Evolutionary conservation across 2,888 invertebrate genomes (phyloP), one percentile per base, ranked within the genome.

Genomic region (Cerastis leucographa): DNA sequence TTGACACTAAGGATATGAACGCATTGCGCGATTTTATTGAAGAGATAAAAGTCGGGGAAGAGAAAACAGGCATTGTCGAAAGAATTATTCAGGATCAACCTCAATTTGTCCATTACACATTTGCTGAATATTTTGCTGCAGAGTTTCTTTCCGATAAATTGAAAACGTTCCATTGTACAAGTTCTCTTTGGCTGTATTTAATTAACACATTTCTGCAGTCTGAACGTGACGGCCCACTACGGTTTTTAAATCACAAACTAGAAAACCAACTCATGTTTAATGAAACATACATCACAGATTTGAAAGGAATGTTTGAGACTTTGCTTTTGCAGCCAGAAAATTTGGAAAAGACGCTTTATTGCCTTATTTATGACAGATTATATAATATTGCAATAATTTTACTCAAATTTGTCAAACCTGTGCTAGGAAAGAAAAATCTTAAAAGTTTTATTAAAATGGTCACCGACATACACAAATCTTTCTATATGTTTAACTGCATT

Each of bases 121-220:
- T 80, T 64, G 86, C 81, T 44, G 86, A 87, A 71, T 87, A 87
- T 76, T 87, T 86, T 77, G 80, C 83, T 14, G 72, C 68, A 12
- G 87, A 87, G 70, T 81, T 80, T 73, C 54, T 86, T 44, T 80
- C 44, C 17, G 80, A 79, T 42, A 54, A 56, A 51, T 42, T 79
- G 44, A 67, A 74, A 74, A 64, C 67, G 12, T 66, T 49, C 46
- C 61, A 70, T 25, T 71, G 65, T 74, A 59, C 56, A 35, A 11
- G 14, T 40, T 68, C 59, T 22, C 17, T 74, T 40, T 83, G 82
- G 83, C 70, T 71, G 46, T 79, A 71, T 68, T 66, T 83, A 35
- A 54, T 82, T 42, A 64, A 70, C 56, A 68, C 14, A 12, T 73
- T 83, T 76, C 51, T 80, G 25, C 44, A 51, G 40, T 74, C 35